phyloP scores from a whole-genome alignment of 2,113 vertebrate species.

The Tympanuchus pallidicinctus region DNA sequence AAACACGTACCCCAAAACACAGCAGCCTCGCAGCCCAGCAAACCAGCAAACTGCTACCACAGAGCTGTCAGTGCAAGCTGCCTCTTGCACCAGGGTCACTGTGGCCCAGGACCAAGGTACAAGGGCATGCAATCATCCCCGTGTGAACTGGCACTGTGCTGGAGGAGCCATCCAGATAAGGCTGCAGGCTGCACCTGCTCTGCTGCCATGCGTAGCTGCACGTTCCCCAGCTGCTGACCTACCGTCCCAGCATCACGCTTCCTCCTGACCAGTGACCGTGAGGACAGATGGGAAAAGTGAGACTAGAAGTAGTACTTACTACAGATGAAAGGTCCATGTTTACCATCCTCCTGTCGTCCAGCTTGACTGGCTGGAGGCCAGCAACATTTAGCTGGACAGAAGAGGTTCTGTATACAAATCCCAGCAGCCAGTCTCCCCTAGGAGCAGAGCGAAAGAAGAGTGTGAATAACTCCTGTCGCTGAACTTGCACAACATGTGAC shows the following conservation, averaged over 20 bases:
- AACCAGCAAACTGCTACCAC: fast-evolving
- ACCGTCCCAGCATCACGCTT: neutral
- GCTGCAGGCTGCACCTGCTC: neutral
- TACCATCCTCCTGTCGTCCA: constrained; percentile 87
- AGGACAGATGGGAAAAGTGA: neutral
- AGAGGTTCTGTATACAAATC: constrained; percentile 94
- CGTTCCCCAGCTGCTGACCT: neutral
- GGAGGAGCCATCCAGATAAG: constrained; percentile 27
- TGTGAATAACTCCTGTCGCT: neutral
- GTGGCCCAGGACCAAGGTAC: constrained; percentile 8
- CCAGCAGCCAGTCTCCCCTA: constrained; percentile 96
- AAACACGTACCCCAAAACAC: neutral
- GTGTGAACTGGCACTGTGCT: neutral
- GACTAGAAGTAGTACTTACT: constrained; percentile 77
- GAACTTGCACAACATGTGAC: neutral
- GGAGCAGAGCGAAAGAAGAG: neutral
- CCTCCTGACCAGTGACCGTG: neutral
- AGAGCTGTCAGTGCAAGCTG: neutral
- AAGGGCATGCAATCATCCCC: neutral
- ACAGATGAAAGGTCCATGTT: constrained; percentile 94
- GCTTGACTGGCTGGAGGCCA: constrained; percentile 89
- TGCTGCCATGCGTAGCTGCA: neutral
- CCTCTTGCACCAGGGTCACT: neutral
- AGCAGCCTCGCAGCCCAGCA: neutral
- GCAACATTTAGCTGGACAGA: constrained; percentile 89